Base-by-base conservation (phyloP, 2,113 vertebrate genomes). In the Ciconia boyciana region DNA sequence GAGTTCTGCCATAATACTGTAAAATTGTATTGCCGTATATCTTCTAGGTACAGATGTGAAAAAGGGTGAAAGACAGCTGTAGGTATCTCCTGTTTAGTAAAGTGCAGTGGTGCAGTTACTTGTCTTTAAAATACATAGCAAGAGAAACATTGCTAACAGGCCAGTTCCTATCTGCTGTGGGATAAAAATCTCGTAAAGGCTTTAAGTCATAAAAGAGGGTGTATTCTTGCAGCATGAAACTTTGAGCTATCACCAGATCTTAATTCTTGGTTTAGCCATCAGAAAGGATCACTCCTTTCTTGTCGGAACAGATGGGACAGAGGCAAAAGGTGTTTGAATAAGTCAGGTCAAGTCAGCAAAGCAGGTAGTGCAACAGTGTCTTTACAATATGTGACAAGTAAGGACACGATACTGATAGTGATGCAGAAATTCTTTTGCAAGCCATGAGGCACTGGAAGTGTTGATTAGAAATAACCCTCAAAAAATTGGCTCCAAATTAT, bases 21-120 rank as follows among this genome's bases (percentile, higher is more conserved):
- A 28, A 46, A 49, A 46, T 15, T 62, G 13, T 48, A 4, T n/a
- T 82, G n/a, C 6, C 3, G 1, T 9, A 0, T n/a, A 16, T 20
- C 29, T 79, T 54, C 25, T 32, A 76, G 44, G 29, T 14, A 43
- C 16, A 36, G 36, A 31, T 52, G 18, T 46, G 21, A 13, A 22
- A 57, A 54, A 43, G 26, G 10, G 34, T 44, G n/a, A 16, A 21
- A 22, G 39, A 14, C 57, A 44, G 32, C 69, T 68, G 22, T 43
- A 46, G 60, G 28, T 78, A 36, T 11, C 28, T 46, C 11, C 13
- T 36, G 36, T 36, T 36, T 36, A 72, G 36, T 26, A 41, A 55
- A 20, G n/a, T 18, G 6, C 7, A 24, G 52, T 55, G 13, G 41
- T 49, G 13, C 15, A 31, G 51, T 48, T 43, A 25, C n/a, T 77